These are phyloP conservation scores for Pilophorus perplexus DNA, from an alignment of 2,888 invertebrate genomes.

Conservation along the genomic window DNA sequence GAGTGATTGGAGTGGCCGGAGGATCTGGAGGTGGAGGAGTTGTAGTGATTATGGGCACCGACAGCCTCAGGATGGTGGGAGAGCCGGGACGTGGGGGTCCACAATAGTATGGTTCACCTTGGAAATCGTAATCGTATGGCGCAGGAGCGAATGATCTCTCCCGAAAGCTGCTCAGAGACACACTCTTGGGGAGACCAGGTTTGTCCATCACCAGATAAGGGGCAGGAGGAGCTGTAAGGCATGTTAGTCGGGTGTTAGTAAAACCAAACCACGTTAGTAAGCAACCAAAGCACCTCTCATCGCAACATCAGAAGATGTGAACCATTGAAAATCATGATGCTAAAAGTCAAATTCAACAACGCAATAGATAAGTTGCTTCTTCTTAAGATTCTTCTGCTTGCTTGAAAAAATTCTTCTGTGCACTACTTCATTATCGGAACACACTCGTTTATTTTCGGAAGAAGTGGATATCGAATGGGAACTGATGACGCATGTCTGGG, in stretches of 20 bases:
- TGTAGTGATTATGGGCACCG: constrained; percentile 42
- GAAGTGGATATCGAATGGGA: too few relatives aligned
- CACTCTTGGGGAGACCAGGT: constrained; percentile 42
- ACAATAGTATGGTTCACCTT: constrained; percentile 37
- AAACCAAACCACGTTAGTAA: constrained; percentile 15
- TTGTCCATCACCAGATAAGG: constrained; percentile 34
- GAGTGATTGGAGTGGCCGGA: constrained; percentile 39
- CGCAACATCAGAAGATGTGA: too few relatives aligned
- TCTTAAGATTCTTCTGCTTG: too few relatives aligned
- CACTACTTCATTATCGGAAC: too few relatives aligned
- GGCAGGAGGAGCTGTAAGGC: constrained; percentile 31
- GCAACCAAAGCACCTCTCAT: too few relatives aligned
- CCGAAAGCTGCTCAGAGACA: constrained; percentile 43
- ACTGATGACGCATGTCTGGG: too few relatives aligned
- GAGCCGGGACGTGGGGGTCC: constrained; percentile 43
- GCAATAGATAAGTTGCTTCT: too few relatives aligned
- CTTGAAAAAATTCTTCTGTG: too few relatives aligned
- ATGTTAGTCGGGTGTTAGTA: constrained; percentile 35
- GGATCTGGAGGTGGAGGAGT: constrained; percentile 43
- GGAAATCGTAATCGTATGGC: constrained; percentile 29
- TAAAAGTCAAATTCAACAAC: too few relatives aligned
- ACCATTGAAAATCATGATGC: too few relatives aligned
- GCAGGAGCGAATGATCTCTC: constrained; percentile 24
- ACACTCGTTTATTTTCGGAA: too few relatives aligned
- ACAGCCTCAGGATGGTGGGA: constrained; percentile 43